Percentiles rank a stretch among this genome's conserved stretches.
phyloP scores from a whole-genome alignment of 2,797 vertebrate species.

The Scomberomorus guttatus region DNA sequence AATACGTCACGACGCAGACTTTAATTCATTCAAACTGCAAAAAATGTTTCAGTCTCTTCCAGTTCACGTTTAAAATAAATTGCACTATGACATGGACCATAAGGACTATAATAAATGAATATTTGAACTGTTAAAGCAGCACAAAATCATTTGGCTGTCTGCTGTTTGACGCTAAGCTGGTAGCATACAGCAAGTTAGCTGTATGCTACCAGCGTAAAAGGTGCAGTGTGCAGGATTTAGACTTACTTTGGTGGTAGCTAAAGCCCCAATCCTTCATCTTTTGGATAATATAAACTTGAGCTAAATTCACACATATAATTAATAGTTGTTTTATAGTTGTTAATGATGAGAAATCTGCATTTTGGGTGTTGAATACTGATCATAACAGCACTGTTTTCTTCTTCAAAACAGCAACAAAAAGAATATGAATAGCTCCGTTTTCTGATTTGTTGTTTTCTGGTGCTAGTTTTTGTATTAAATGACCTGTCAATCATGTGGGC shows the following conservation, averaged over 20 bases:
- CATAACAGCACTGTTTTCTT: not conserved
- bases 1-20: too few species aligned
- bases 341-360: not conserved
- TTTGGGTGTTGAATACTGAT: not conserved
- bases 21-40: not conserved
- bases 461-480: not conserved
- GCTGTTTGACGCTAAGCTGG: not conserved
- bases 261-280: not conserved
- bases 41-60: not conserved
- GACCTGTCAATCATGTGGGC: not conserved
- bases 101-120: not conserved
- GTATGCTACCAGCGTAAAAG: too few species aligned
- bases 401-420: too few species aligned
- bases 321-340: not conserved
- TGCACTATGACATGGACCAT: slow-evolving; percentile 1
- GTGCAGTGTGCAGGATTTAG: too few species aligned
- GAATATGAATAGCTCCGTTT: too few species aligned
- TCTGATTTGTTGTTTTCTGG: not conserved
- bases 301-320: not conserved
- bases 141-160: not conserved
- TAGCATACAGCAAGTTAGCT: not conserved
- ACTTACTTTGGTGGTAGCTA: too few species aligned
- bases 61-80: not conserved
- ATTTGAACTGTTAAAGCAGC: not conserved
- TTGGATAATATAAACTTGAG: not conserved